Conservation (phyloP, 2,113 vertebrate genomes). For the Leucopsar rothschildi region DNA sequence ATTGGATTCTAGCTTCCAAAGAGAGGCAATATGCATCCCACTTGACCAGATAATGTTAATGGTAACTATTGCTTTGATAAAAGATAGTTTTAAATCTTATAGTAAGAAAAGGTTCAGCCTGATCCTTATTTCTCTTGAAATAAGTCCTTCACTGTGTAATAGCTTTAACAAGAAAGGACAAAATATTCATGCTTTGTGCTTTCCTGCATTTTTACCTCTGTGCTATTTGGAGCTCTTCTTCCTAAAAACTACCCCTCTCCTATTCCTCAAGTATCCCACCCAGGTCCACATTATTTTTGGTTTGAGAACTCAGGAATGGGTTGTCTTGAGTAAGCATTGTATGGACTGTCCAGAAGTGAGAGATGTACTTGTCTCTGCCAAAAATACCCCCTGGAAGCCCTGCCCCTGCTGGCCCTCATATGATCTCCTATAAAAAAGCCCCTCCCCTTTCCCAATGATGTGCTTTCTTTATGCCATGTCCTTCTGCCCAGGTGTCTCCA, state of each 20-base stretch:
- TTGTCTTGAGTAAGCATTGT: neutral
- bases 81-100: neutral
- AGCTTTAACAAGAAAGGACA: neutral
- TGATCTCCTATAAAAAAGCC: neutral
- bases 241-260: neutral
- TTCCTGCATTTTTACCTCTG: neutral
- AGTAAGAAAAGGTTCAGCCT: neutral
- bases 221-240: neutral
- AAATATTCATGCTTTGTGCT: accelerated
- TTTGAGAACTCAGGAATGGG: neutral
- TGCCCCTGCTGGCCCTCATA: neutral
- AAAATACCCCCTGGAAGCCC: neutral
- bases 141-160: neutral
- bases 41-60: neutral
- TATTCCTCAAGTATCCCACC: neutral
- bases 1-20: neutral
- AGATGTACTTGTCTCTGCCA: accelerated
- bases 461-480: neutral
- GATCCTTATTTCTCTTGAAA: neutral
- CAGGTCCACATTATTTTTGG: neutral
- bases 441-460: neutral
- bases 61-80: neutral
- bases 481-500: neutral
- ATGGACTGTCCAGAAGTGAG: neutral
- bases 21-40: neutral